phyloP scores from a whole-genome alignment of 1,140 invertebrate species.

The Drosophila melanogaster region Release_6_plus_ISO1_MT NT_033777.3:9854501-9855000 shows the following conservation, averaged over 20 bases:
- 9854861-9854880: slow-evolving; percentile 28
- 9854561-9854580: slow-evolving; percentile 22
- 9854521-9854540: slow-evolving; percentile 65
- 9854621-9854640: slow-evolving; percentile 53
- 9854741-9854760: slow-evolving; percentile 75
- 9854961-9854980: slow-evolving; percentile 32
- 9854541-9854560: slow-evolving; percentile 52
- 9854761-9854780: slow-evolving; percentile 70
- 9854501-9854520: slow-evolving; percentile 10
- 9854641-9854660: slow-evolving; percentile 16
- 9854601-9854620: slow-evolving; percentile 14
- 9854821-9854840: slow-evolving; percentile 18
- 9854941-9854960: slow-evolving; percentile 25
- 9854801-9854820: slow-evolving; percentile 19
- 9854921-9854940: slow-evolving; percentile 25
- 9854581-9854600: slow-evolving; percentile 32
- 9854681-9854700: slow-evolving; percentile 58
- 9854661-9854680: slow-evolving; percentile 39
- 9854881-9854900: slow-evolving; percentile 19
- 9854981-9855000: slow-evolving; percentile 5
- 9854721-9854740: slow-evolving; percentile 33
- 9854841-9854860: slow-evolving; percentile 2
- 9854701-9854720: not conserved
- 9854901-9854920: slow-evolving; percentile 6
- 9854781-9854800: slow-evolving; percentile 38